Evolutionary conservation across 1,140 invertebrate species (phyloP), one percentile per base, ranked within the genome.

Genomic region (Leptonema lineaticorne): DNA sequence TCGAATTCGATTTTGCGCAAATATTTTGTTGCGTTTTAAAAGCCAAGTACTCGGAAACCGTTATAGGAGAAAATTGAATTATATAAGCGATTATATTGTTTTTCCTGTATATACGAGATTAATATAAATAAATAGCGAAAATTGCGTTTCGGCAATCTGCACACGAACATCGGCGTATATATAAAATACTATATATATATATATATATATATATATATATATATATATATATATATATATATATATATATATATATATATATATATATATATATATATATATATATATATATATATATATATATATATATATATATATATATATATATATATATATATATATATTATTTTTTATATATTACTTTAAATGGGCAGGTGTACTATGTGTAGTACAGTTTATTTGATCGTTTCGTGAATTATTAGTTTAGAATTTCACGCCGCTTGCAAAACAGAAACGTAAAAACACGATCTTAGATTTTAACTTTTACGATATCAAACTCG

Each of bases 341-440:
- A 33, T 33, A 33, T 33, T 33, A 33, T 11, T 11, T 53, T 53
- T 53, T 24, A 24, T 4, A 20, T 7, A 53, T 53, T 22, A 26
- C 50, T 53, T 53, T 53, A 26, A 53, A 53, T 53, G 50, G 50
- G 20, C 50, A 53, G 50, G 50, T 53, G 50, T 20, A 24, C 7
- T 26, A 53, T 8, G 50, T 7, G 22, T 14, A 53, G 20, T 53
- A 7, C 20, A 1, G 22, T 53, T 53, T 53, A 24, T 53, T 53
- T 53, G 24, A 53, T 9, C 50, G 22, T 22, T 53, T 53, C 50
- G 50, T 26, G 50, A 53, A 53, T 53, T 53, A 53, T 53, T 24
- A 24, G 18, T 11, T 22, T 26, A n/a, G 50, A 20, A 24, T 53
- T 22, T 26, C 18, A n/a, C 50, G 16, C 7, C 41, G 7, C 16